Evolutionary conservation across 2,888 invertebrate species (phyloP), one percentile per base, ranked within the genome.

Genomic region (Idaea dimidiata): DNA sequence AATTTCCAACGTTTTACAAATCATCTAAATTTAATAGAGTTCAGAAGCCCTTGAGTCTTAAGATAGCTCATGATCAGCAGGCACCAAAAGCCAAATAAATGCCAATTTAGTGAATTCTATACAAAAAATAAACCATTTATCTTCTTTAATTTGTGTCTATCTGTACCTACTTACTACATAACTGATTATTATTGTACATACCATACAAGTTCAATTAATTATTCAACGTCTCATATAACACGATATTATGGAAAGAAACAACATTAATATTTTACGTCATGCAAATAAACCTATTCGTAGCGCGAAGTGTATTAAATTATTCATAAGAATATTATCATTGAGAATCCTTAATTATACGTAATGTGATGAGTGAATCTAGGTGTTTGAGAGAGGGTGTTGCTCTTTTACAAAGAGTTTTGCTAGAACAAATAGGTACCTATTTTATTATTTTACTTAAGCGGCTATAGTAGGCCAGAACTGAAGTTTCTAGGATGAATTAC

Each of bases 251-350:
- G 62, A 65, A 74, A 73, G 75, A 80, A 78, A 75, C 75, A 68
- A 61, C 67, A 72, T 78, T 74, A 78, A 79, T 77, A 77, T 76
- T 76, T 71, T 65, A 76, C 66, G 69, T 63, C 59, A 69, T 65
- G 64, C 66, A 70, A 70, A 68, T 69, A 24, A 24, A 24, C 24
- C 24, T 72, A 69, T 74, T 71, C 73, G 68, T 65, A 72, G 72
- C 72, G 69, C 75, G 71, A 72, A 73, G 71, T 74, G 71, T 72
- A 70, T 74, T 82, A 69, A 81, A 82, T 81, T 80, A 83, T 83
- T 83, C 74, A 83, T 74, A 73, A 62, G 66, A 73, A 75, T 66
- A 72, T 66, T 72, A 66, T 72, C 77, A 77, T 74, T 70, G 74
- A 73, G 72, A 64, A 68, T 71, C 72, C 73, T 74, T 80, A 76